A percentile compares a stretch with the other conserved stretches of the same genome.
These are phyloP conservation scores for Meriones unguiculatus DNA, from an alignment of 2,113 vertebrate species.

Conservation along the genomic window DNA sequence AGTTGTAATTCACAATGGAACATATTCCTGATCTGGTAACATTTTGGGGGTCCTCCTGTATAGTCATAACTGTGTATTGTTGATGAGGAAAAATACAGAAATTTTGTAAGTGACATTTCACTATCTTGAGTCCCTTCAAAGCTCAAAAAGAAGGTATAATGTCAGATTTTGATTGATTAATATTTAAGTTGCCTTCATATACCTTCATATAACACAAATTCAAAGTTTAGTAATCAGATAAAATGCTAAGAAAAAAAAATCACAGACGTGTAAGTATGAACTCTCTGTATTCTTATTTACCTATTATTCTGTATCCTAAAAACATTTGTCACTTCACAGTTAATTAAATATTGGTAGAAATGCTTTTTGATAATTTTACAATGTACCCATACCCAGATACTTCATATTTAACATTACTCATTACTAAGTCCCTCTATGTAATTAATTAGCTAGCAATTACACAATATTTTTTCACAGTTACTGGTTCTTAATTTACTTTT, in stretches of 20 bases:
- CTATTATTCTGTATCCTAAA: neutral
- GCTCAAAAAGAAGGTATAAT: neutral
- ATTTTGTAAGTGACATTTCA: neutral
- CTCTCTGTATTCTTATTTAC: neutral
- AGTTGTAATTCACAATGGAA: neutral
- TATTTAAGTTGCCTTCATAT: neutral
- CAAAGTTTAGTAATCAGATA: neutral
- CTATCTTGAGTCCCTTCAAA: neutral
- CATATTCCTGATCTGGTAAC: neutral
- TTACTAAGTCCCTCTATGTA: neutral
- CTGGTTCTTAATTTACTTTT: neutral
- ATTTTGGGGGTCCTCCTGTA: neutral
- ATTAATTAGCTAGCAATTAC: neutral
- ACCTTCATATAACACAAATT: neutral
- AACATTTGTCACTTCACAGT: neutral
- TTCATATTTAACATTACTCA: neutral
- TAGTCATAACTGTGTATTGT: neutral
- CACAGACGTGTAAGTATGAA: neutral
- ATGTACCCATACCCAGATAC: neutral
- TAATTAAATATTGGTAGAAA: neutral
- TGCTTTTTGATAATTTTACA: neutral
- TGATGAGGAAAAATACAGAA: neutral
- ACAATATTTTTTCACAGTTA: neutral
- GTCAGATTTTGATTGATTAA: neutral
- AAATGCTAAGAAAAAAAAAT: neutral